Conservation (phyloP, 2,888 invertebrate species). For the Kuschelorhynchus macadamiae region DNA sequence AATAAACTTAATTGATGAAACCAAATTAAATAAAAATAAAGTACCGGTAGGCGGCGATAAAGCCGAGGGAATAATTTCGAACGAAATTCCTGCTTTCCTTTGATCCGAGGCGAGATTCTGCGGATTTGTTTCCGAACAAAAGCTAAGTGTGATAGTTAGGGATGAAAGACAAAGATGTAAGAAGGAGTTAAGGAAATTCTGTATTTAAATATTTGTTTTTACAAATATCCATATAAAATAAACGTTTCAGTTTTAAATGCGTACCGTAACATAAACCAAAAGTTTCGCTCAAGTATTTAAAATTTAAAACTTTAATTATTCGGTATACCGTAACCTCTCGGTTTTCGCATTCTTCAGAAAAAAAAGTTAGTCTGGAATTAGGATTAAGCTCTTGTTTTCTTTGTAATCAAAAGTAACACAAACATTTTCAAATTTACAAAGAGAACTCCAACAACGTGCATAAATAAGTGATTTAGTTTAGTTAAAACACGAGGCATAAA, state of each 20-base stretch:
- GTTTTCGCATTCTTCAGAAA: constrained; percentile 25
- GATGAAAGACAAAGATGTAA: constrained; percentile 39
- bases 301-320: constrained; percentile 39
- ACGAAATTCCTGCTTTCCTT: constrained; percentile 36
- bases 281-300: constrained; percentile 26
- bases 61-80: constrained; percentile 31
- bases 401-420: too few relatives aligned
- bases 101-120: constrained; percentile 38
- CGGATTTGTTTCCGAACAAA: constrained; percentile 45
- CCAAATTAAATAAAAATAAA: constrained; percentile 47
- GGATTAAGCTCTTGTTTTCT: constrained; percentile 16
- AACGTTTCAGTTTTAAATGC: constrained; percentile 29
- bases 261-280: constrained; percentile 25
- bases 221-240: constrained; percentile 24
- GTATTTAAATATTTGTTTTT: constrained; percentile 28
- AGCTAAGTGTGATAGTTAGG: constrained; percentile 47
- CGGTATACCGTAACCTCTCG: constrained; percentile 19
- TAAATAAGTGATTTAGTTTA: too few relatives aligned
- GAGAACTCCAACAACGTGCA: too few relatives aligned
- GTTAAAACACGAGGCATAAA: too few relatives aligned
- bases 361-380: constrained; percentile 29
- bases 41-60: constrained; percentile 26
- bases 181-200: constrained; percentile 31
- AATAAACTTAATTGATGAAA: constrained; percentile 45
- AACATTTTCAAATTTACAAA: too few relatives aligned